A percentile compares a stretch with the other conserved stretches of the same genome.
These are phyloP conservation scores for Paralichthys olivaceus DNA, from an alignment of 2,113 vertebrate species.

Conservation along the genomic window DNA sequence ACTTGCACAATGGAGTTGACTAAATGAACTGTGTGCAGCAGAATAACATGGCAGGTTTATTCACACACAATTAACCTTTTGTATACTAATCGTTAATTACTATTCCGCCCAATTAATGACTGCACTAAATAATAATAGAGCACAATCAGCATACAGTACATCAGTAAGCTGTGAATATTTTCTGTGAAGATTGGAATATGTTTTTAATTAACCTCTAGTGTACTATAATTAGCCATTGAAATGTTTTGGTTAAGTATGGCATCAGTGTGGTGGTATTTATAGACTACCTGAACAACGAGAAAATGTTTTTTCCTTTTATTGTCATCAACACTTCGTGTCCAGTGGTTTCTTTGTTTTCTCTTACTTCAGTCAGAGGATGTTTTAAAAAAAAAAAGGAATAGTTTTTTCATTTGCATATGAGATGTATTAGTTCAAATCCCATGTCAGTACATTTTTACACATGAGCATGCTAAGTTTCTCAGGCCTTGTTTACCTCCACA, in stretches of 20 bases:
- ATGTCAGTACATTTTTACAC: background rate
- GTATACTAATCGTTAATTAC: background rate
- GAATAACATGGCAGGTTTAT: constrained; percentile 22
- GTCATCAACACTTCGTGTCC: background rate
- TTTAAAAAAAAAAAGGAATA: background rate
- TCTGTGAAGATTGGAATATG: background rate
- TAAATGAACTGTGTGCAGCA: background rate
- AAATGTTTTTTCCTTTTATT: background rate
- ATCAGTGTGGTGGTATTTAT: background rate
- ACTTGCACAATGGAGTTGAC: constrained; percentile 32
- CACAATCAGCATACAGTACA: background rate
- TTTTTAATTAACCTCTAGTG: background rate
- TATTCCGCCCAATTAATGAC: constrained; percentile 17
- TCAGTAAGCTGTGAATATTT: background rate
- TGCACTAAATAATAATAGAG: background rate
- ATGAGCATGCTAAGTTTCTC: background rate
- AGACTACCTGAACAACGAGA: background rate
- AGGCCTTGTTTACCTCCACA: background rate
- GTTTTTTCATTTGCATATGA: too few species aligned
- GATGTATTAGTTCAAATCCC: background rate
- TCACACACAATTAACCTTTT: constrained; percentile 36
- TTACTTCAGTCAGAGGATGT: too few species aligned
- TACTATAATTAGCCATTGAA: background rate
- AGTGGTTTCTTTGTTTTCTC: background rate
- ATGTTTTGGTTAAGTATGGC: constrained; percentile 2